Percentiles rank a stretch among this genome's conserved stretches.
These are phyloP conservation scores for Aeoliscus strigatus DNA, from an alignment of 2,797 vertebrate species.

Conservation along the genomic window DNA sequence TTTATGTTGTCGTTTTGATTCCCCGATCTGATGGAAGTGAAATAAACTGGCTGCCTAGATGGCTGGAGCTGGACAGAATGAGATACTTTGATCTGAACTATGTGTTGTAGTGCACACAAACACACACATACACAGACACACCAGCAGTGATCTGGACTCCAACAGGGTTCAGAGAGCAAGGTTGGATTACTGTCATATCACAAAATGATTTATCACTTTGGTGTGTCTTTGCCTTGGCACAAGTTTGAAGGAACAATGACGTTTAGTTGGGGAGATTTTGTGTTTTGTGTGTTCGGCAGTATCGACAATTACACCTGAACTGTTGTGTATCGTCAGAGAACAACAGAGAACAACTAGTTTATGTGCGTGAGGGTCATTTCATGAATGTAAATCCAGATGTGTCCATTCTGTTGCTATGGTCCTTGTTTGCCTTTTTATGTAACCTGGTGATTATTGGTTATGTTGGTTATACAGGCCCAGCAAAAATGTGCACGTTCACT, in stretches of 20 bases:
- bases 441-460: slow-evolving; percentile 57
- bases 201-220: too few relatives aligned
- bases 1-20: slow-evolving; percentile 42
- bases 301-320: too few relatives aligned
- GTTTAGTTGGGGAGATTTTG: too few relatives aligned
- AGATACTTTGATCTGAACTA: slow-evolving; percentile 56
- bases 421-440: slow-evolving; percentile 47
- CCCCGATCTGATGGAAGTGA: slow-evolving; percentile 38
- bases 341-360: too few relatives aligned
- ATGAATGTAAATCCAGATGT: too few relatives aligned
- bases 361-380: neutral
- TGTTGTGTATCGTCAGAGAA: too few relatives aligned
- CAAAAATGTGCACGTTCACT: slow-evolving; percentile 39
- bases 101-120: slow-evolving; percentile 31
- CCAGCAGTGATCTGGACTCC: too few relatives aligned
- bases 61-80: slow-evolving; percentile 30
- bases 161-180: too few relatives aligned
- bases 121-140: neutral
- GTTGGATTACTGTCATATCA: too few relatives aligned
- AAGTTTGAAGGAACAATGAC: too few relatives aligned
- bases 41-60: slow-evolving; percentile 47
- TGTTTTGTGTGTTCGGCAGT: too few relatives aligned
- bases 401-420: slow-evolving; percentile 39
- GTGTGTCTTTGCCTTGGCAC: too few relatives aligned
- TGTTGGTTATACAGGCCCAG: slow-evolving; percentile 27